Evolutionary conservation across 2,888 invertebrate genomes (phyloP).

Genomic region (Dasypolia templi): DNA sequence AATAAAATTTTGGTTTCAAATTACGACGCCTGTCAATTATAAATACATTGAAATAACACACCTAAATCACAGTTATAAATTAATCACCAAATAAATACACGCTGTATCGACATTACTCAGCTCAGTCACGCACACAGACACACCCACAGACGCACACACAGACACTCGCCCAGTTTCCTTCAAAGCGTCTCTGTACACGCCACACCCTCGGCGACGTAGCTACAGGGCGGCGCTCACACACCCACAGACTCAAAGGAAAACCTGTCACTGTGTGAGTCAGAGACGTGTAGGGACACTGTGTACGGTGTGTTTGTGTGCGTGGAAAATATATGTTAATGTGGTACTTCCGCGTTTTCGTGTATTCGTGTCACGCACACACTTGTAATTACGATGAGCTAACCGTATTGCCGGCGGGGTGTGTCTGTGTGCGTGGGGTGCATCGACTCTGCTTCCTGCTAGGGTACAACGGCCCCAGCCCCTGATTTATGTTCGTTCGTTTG

Average conservation of each 20-base stretch:
- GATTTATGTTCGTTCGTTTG: conserved; percentile 85
- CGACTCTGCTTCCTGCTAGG: conserved; percentile 88
- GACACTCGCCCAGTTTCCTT: conserved; percentile 72
- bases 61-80: conserved; percentile 42
- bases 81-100: conserved; percentile 64
- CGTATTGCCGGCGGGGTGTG: conserved; percentile 53
- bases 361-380: conserved; percentile 84
- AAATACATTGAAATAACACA: conserved; percentile 37
- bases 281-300: conserved; percentile 71
- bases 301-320: conserved; percentile 74
- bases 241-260: conserved; percentile 70
- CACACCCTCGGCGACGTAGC: conserved; percentile 83
- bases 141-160: conserved; percentile 67
- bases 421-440: conserved; percentile 86
- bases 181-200: conserved; percentile 73
- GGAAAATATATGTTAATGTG: conserved; percentile 87
- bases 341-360: conserved; percentile 85
- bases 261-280: conserved; percentile 47
- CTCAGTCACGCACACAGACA: conserved; percentile 63
- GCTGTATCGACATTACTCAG: conserved; percentile 70
- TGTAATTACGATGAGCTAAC: conserved; percentile 28
- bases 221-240: conserved; percentile 86
- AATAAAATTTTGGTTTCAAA: conserved; percentile 13
- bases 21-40: background rate
- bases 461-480: conserved; percentile 86